Conservation (phyloP, 2,888 invertebrate genomes). For the Lingula anatina region DNA sequence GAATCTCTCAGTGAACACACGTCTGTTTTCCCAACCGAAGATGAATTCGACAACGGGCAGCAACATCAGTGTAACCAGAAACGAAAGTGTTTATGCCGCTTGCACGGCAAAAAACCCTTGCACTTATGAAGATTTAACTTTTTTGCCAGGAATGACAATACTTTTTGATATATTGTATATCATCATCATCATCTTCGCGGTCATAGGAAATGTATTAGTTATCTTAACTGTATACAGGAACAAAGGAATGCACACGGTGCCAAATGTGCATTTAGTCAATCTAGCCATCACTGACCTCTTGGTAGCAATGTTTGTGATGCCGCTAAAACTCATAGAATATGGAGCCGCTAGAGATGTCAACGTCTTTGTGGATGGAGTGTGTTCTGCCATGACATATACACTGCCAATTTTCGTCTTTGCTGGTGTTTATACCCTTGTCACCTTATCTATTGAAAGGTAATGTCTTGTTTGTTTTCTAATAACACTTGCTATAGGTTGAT, state of each 20-base stretch:
- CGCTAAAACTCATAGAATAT: constrained; percentile 53
- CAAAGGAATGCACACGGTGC: constrained; percentile 53
- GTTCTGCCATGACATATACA: constrained; percentile 48
- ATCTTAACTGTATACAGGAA: constrained; percentile 52
- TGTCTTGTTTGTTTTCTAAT: constrained; percentile 1
- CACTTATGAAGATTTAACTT: neutral
- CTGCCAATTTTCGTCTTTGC: constrained; percentile 54
- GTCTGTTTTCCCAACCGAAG: too few relatives aligned
- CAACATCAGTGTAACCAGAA: too few relatives aligned
- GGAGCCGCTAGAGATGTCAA: constrained; percentile 50
- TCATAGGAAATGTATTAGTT: constrained; percentile 52
- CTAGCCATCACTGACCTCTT: constrained; percentile 53
- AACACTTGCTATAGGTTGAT: neutral
- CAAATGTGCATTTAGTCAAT: constrained; percentile 54
- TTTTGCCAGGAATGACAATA: neutral
- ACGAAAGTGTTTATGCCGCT: too few relatives aligned
- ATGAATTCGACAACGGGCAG: too few relatives aligned
- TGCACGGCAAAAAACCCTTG: too few relatives aligned
- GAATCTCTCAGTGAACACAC: too few relatives aligned
- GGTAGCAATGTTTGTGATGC: constrained; percentile 52
- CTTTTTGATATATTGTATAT: constrained; percentile 25
- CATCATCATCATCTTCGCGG: constrained; percentile 44
- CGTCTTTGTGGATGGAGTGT: constrained; percentile 48
- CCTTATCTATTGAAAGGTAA: constrained; percentile 55
- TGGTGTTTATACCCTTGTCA: constrained; percentile 53